These are phyloP conservation scores for Eriocheir sinensis DNA, from an alignment of 1,140 invertebrate species.

Conservation along the genomic window DNA sequence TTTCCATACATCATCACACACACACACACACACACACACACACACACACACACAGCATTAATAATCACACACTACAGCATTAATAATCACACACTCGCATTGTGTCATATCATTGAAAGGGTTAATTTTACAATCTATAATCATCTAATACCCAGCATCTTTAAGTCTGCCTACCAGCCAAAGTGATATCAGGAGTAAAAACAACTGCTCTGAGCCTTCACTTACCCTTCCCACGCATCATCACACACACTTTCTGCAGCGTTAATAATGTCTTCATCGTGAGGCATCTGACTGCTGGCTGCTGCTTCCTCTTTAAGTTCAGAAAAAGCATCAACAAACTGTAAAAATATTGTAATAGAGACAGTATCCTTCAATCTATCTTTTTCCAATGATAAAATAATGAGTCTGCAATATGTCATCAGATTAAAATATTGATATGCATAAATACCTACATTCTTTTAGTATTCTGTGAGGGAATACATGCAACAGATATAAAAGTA, in stretches of 20 bases:
- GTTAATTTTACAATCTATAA: not conserved
- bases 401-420: too few species aligned
- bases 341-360: too few species aligned
- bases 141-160: not conserved
- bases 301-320: slow-evolving; percentile 42
- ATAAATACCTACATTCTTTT: too few species aligned
- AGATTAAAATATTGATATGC: too few species aligned
- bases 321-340: slow-evolving; percentile 66
- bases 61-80: not conserved
- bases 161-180: not conserved
- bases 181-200: not conserved
- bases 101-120: not conserved
- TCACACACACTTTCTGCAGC: slow-evolving; percentile 68
- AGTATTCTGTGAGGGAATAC: too few species aligned
- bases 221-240: slow-evolving; percentile 65
- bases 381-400: too few species aligned
- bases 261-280: slow-evolving; percentile 67
- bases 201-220: not conserved
- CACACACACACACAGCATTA: not conserved
- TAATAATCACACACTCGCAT: too few species aligned
- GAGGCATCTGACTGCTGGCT: not conserved
- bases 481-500: too few species aligned
- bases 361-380: too few species aligned
- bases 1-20: not conserved
- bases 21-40: not conserved